Conservation (phyloP, 2,888 invertebrate species). For the Tortrix viridana region DNA sequence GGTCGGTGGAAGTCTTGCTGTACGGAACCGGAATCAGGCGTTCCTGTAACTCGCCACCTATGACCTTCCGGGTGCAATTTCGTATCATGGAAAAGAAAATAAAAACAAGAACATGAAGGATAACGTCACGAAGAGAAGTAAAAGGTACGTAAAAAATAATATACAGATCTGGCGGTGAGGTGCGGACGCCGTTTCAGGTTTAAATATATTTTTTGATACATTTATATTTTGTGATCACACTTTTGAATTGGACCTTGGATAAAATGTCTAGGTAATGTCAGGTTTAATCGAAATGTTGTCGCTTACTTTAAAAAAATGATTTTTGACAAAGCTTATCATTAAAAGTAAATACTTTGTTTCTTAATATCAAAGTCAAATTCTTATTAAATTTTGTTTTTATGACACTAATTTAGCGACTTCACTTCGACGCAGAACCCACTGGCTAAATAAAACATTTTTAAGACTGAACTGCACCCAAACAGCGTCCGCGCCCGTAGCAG, state of each 20-base stretch:
- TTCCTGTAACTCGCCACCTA: constrained; percentile 99
- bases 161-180: constrained; percentile 51
- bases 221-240: no score
- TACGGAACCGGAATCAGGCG: constrained; percentile 99
- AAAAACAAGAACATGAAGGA: constrained; percentile 83
- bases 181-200: constrained; percentile 48
- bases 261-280: no score
- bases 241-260: no score
- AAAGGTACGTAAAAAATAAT: constrained; percentile 42
- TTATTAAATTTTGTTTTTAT: no score
- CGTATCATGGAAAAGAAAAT: constrained; percentile 90
- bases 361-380: no score
- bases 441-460: no score
- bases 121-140: constrained; percentile 65
- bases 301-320: no score
- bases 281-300: no score
- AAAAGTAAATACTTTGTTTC: no score
- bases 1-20: constrained; percentile 99
- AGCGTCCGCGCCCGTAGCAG: constrained; percentile 61
- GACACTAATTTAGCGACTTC: no score
- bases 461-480: constrained; percentile 41
- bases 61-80: constrained; percentile 98
- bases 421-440: no score
- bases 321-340: no score
- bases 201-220: neutral